Evolutionary conservation across 2,888 invertebrate genomes (phyloP), one percentile per base, ranked within the genome.

Genomic region (Lasioglossum oenotherae): DNA sequence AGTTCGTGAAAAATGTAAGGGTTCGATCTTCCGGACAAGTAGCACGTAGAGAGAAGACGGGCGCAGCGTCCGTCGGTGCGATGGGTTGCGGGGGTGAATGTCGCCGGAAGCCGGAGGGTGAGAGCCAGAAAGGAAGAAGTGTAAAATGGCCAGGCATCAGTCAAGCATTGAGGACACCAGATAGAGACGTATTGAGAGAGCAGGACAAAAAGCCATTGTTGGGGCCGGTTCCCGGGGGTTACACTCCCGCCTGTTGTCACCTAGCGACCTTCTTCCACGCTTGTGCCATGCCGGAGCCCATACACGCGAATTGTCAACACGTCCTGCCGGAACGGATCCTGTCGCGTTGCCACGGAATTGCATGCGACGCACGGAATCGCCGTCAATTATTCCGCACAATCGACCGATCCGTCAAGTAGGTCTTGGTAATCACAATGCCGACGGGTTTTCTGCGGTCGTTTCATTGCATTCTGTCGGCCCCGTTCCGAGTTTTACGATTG

Each of bases 131-230:
- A 81, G 80, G 76, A 72, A 81, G 87, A 86, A 85, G 89, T 92
- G 91, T 87, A 90, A 93, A 94, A 94, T 94, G 92, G 92, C 87
- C 74, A 90, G 87, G 91, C 92, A 94, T 94, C 92, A 92, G 93
- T 94, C 93, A 94, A 90, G 92, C 91, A 94, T 94, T 92, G 92
- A 93, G 91, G 85, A 89, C 88, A 87, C 83, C 78, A 89, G 93
- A 94, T 93, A 92, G 93, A 93, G 92, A 94, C 91, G 93, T 92
- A 93, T 93, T 91, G 93, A 92, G 92, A 89, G 91, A 89, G 86
- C 86, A 84, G 92, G 92, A 91, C 91, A 91, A 93, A 92, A 93
- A 92, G 90, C 92, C 87, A 93, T 93, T 93, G 93, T 93, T 82
- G 88, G 76, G 74, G 75, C 78, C 41, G 41, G 80, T 69, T 80